Base-by-base conservation (phyloP, 1,140 invertebrate genomes). In the Planococcus citri region DNA sequence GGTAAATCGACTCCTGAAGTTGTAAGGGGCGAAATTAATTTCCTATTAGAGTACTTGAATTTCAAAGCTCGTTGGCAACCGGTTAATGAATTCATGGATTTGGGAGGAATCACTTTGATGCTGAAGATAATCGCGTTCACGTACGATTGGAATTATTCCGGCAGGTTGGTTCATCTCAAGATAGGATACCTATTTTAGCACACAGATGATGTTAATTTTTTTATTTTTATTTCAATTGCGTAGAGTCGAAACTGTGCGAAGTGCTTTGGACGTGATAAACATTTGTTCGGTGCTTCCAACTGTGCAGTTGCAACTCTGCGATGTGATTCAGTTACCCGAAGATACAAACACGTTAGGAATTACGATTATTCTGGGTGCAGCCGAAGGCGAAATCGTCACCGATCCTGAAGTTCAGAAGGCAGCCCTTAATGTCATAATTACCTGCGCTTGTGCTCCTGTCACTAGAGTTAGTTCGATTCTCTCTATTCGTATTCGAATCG, bases 321-420 rank as follows among this genome's bases (percentile, higher is more conserved):
- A 94, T 72, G 83, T 84, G 72, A 82, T 96, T 0, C 85, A 87
- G 72, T 83, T 90, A 78, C 83, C 87, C 0, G 88, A 91, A 76
- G 85, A 89, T 51, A 83, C 84, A 1, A 82, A 86, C 73, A 88
- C 86, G 17, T 86, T 88, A 70, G 90, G 87, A 68, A 78, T 82
- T 71, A 77, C 83, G 75, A 80, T 85, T 68, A 73, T 76, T 58
- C 77, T 93, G 75, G 89, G 89, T 3, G 88, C 92, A 10, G 91
- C 92, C 4, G 92, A 95, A 76, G 92, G 93, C 2, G 92, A 96
- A 78, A 89, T 94, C 27, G 85, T 93, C 0, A 82, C 85, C 1
- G 93, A 96, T 76, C 83, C 92, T 0, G 94, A 97, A 76, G 92
- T 97, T 0, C 89, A 95, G 76, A 90, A 91, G 75, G 88, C 94